These are phyloP conservation scores for Sycobia sp. DNA, from an alignment of 1,140 invertebrate genomes.

Conservation along the genomic window DNA sequence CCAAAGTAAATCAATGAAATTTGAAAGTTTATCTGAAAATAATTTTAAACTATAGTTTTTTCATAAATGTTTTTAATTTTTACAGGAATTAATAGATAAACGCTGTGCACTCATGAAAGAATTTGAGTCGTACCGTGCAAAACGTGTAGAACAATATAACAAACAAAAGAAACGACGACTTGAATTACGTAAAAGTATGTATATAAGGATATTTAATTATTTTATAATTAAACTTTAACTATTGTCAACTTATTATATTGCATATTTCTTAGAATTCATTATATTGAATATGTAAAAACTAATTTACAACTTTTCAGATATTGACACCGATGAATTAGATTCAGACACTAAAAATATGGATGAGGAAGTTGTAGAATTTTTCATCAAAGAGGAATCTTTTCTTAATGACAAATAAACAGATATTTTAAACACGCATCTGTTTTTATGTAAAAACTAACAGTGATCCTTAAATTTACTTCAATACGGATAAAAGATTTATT, in stretches of 20 bases:
- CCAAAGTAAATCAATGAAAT: constrained; percentile 70
- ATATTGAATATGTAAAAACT: too few relatives aligned
- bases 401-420: constrained; percentile 66
- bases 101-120: constrained; percentile 86
- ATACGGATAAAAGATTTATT: constrained; percentile 34
- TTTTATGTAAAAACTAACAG: constrained; percentile 12
- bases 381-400: constrained; percentile 93
- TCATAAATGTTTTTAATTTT: constrained; percentile 25
- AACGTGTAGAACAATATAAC: constrained; percentile 76
- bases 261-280: too few relatives aligned
- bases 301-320: too few relatives aligned
- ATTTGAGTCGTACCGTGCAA: constrained; percentile 81
- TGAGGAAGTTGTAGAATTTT: constrained; percentile 96
- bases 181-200: constrained; percentile 85
- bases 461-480: constrained; percentile 18
- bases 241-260: too few relatives aligned
- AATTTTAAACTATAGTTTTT: background rate
- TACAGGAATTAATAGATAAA: constrained; percentile 91
- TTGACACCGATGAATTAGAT: constrained; percentile 90
- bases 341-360: constrained; percentile 86
- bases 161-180: constrained; percentile 79
- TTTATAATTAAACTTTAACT: background rate
- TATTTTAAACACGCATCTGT: background rate
- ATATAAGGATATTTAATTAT: constrained; percentile 8
- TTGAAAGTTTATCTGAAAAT: background rate